These are phyloP conservation scores for Colostygia pectinataria DNA, from an alignment of 2,888 invertebrate species.

Conservation along the genomic window DNA sequence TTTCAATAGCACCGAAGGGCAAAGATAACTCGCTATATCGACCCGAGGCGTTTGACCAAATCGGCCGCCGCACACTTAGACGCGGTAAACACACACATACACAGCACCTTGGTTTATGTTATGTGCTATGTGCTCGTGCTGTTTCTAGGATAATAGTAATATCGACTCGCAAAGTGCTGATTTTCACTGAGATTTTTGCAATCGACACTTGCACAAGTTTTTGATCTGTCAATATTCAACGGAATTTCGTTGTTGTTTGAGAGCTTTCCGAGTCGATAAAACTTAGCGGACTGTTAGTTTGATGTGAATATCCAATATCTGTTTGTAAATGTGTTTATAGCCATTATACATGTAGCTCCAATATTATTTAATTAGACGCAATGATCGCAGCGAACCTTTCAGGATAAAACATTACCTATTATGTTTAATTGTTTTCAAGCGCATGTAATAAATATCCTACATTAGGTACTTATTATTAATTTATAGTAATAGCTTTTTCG, in stretches of 20 bases:
- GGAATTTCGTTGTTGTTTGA: background rate
- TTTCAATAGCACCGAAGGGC: constrained; percentile 77
- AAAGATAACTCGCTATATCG: constrained; percentile 78
- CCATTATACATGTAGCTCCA: constrained; percentile 4
- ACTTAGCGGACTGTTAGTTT: constrained; percentile 15
- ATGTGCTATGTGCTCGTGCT: constrained; percentile 48
- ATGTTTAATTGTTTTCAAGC: too few relatives aligned
- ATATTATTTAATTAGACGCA: constrained; percentile 5
- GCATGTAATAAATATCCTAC: too few relatives aligned
- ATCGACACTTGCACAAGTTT: too few relatives aligned
- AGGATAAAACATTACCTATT: too few relatives aligned
- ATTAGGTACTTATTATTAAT: too few relatives aligned
- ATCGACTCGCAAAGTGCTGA: constrained; percentile 16
- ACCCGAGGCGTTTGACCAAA: constrained; percentile 76
- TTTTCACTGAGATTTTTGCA: too few relatives aligned
- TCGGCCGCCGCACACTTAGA: constrained; percentile 70
- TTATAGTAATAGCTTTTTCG: too few relatives aligned
- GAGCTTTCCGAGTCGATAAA: constrained; percentile 19
- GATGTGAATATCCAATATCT: constrained; percentile 18
- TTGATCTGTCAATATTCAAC: too few relatives aligned
- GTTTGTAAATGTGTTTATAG: constrained; percentile 9
- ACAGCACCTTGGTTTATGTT: constrained; percentile 59
- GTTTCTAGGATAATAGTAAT: constrained; percentile 10
- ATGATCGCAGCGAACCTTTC: background rate
- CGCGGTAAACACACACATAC: constrained; percentile 64